These are phyloP conservation scores for Candoia aspera DNA, from an alignment of 2,113 vertebrate species.

Conservation along the genomic window DNA sequence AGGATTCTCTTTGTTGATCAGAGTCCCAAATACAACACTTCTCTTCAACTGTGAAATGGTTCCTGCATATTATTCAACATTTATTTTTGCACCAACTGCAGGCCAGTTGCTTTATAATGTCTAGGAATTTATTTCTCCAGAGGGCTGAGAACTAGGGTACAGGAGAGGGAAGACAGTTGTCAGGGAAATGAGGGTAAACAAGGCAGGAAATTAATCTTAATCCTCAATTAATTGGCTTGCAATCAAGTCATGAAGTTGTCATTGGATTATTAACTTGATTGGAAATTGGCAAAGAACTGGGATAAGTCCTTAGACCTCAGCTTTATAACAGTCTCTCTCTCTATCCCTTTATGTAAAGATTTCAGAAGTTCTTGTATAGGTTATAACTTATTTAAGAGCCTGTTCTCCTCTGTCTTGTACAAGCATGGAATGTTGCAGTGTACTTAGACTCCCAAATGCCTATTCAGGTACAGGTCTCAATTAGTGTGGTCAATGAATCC, in stretches of 20 bases:
- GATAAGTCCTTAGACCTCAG: background rate
- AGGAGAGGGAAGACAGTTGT: background rate
- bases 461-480: background rate
- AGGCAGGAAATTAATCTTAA: constrained; percentile 4
- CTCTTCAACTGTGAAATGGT: background rate
- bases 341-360: background rate
- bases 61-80: background rate
- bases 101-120: constrained; percentile 26
- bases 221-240: background rate
- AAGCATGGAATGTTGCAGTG: background rate
- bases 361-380: background rate
- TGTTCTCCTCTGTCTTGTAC: background rate
- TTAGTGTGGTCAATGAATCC: background rate
- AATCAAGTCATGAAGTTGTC: background rate
- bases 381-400: background rate
- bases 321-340: background rate
- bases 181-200: background rate
- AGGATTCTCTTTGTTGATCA: background rate
- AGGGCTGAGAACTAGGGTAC: background rate
- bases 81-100: background rate
- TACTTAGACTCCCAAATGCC: background rate
- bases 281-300: background rate
- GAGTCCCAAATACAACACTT: background rate
- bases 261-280: background rate
- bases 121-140: background rate